Evolutionary conservation across 2,888 invertebrate species (phyloP).

Genomic region (Tortricodes alternella): DNA sequence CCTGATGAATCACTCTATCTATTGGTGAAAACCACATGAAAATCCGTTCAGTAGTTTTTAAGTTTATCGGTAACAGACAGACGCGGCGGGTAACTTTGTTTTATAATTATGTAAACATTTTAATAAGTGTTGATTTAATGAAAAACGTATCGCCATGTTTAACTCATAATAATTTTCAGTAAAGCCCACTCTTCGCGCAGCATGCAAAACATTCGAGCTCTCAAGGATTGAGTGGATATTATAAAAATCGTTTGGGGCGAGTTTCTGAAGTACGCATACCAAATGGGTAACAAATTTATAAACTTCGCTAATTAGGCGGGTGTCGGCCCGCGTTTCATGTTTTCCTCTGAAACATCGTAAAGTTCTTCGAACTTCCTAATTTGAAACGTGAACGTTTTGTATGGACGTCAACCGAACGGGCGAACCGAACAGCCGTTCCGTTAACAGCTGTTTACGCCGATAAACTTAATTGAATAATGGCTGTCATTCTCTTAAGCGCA

Average conservation of each 20-base stretch:
- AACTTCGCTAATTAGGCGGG: slow-evolving; percentile 73
- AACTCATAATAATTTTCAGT: neutral
- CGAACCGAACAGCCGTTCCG: no score
- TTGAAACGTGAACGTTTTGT: slow-evolving; percentile 65
- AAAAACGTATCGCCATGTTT: no score
- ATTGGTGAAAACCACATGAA: no score
- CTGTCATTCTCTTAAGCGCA: slow-evolving; percentile 11
- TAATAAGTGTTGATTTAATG: no score
- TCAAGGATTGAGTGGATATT: slow-evolving; percentile 39
- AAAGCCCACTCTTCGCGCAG: neutral
- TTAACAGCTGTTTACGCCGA: slow-evolving; percentile 28
- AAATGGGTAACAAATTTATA: slow-evolving; percentile 79
- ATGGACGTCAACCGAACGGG: slow-evolving; percentile 30
- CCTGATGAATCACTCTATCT: no score
- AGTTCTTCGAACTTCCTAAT: slow-evolving; percentile 66
- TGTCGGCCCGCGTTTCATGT: slow-evolving; percentile 67
- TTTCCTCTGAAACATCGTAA: slow-evolving; percentile 61
- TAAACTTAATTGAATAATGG: slow-evolving; percentile 22
- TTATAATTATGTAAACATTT: no score
- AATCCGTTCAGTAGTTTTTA: no score
- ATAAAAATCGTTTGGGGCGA: slow-evolving; percentile 48
- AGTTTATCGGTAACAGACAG: no score
- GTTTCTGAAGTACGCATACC: slow-evolving; percentile 66
- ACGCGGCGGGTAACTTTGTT: no score
- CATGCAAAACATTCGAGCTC: slow-evolving; percentile 31